These are phyloP conservation scores for Megaceryle maxima DNA, from an alignment of 2,113 vertebrate species.

Conservation along the genomic window DNA sequence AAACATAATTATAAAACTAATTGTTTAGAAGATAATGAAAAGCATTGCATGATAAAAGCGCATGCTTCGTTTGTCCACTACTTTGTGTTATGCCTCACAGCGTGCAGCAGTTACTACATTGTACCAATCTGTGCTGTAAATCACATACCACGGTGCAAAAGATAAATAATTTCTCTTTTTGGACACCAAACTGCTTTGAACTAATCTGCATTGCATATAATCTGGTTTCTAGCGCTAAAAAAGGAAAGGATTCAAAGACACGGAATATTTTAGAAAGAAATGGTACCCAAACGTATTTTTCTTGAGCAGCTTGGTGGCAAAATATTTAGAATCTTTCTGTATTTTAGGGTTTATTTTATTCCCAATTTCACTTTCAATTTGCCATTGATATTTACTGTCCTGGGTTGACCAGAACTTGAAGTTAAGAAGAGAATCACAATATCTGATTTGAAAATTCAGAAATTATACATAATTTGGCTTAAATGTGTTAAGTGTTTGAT, in stretches of 20 bases:
- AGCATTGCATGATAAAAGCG: neutral
- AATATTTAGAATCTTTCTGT: neutral
- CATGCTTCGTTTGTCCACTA: neutral
- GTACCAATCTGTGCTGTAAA: neutral
- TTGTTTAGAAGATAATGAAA: neutral
- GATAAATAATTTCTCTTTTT: neutral
- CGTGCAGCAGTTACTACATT: neutral
- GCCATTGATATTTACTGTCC: neutral
- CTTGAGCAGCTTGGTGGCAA: neutral
- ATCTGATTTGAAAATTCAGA: neutral
- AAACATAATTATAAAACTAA: neutral
- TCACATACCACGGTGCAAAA: neutral
- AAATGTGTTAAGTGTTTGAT: neutral
- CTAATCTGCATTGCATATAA: neutral
- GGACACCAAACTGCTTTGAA: neutral
- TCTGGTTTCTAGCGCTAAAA: neutral
- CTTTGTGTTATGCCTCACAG: neutral
- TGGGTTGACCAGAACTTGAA: neutral
- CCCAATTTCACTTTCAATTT: neutral
- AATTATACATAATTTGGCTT: neutral
- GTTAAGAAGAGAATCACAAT: neutral
- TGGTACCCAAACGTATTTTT: neutral
- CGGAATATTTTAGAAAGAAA: neutral
- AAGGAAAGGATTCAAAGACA: neutral
- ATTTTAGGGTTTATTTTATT: neutral